Evolutionary conservation across 1,140 invertebrate genomes (phyloP), one percentile per base, ranked within the genome.

Genomic region (Drosophila obscura): DNA sequence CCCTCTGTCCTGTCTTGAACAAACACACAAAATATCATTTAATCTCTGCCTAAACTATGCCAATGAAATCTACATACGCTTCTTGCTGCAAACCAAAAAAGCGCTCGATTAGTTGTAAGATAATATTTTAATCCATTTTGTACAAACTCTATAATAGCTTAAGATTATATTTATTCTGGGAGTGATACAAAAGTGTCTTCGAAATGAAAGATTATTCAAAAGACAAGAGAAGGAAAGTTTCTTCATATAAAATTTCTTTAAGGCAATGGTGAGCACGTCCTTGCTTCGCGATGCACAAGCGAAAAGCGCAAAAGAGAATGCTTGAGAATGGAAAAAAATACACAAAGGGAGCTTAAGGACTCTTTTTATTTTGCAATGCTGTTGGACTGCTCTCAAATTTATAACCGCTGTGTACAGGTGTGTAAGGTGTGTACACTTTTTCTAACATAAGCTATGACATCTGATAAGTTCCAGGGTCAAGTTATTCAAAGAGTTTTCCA

Each of bases 71-170:
- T 39, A 39, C 4, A 39, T 39, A 39, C 35, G 35, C 35, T 15
- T 56, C 24, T 19, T 44, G 53, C 5, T 41, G 5, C 15, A 48
- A 48, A 19, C 45, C 45, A 48, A 16, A 48, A 16, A 19, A 22
- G 8, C 19, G 45, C 22, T 48, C 11, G 15, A 48, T 11, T 48
- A 48, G 45, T 19, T 16, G 1, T 48, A 48, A 48, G 45, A 22
- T 8, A 13, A 11, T 39, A 9, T 13, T 16, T 11, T 35, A 31
- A 56, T 7, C 16, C 15, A 7, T 41, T 66, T 48, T 67, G 50
- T 53, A 68, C 9, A 66, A 68, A 46, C 16, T 26, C 9, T 64
- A 22, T 11, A 44, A 22, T 22, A 41, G 19, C 48, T 24, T 41
- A 24, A 56, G 7, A 67, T 5, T 49, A 24, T 67, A 51, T 50